Percentiles rank a stretch among this genome's conserved stretches.
Evolutionary conservation across 2,888 invertebrate species (phyloP).

Genomic region (Luperina nickerlii): DNA sequence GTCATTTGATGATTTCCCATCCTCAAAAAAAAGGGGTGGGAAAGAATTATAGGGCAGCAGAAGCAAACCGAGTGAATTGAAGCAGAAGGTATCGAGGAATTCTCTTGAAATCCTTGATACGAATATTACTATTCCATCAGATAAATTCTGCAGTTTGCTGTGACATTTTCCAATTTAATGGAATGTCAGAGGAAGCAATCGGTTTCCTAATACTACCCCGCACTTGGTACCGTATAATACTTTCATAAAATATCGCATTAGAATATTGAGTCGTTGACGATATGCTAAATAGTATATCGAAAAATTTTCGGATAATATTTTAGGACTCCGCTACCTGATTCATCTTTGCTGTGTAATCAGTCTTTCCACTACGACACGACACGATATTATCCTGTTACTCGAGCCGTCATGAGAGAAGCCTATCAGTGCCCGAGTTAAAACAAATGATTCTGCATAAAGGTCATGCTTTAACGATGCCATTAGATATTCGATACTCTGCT

Average conservation of each 20-base stretch:
- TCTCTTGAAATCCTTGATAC: background rate
- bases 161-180: conserved; percentile 52
- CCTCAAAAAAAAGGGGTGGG: background rate
- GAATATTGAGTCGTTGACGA: conserved; percentile 43
- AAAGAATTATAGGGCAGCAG: background rate
- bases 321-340: background rate
- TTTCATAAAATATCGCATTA: conserved; percentile 45
- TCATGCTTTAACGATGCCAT: conserved; percentile 22
- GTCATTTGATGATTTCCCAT: too few species aligned
- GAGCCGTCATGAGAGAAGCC: background rate
- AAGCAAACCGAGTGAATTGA: background rate
- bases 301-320: conserved; percentile 5
- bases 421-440: conserved; percentile 26
- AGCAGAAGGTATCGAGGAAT: background rate
- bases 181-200: conserved; percentile 32
- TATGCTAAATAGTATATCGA: conserved; percentile 26
- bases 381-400: background rate
- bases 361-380: background rate
- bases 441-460: conserved; percentile 49
- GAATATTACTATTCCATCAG: conserved; percentile 17
- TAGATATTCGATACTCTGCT: conserved; percentile 29
- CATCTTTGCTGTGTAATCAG: background rate
- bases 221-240: conserved; percentile 43
- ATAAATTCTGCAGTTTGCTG: conserved; percentile 37
- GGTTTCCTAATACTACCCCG: conserved; percentile 27